These are phyloP conservation scores for Otis tarda DNA, from an alignment of 2,113 vertebrate species.

Conservation along the genomic window DNA sequence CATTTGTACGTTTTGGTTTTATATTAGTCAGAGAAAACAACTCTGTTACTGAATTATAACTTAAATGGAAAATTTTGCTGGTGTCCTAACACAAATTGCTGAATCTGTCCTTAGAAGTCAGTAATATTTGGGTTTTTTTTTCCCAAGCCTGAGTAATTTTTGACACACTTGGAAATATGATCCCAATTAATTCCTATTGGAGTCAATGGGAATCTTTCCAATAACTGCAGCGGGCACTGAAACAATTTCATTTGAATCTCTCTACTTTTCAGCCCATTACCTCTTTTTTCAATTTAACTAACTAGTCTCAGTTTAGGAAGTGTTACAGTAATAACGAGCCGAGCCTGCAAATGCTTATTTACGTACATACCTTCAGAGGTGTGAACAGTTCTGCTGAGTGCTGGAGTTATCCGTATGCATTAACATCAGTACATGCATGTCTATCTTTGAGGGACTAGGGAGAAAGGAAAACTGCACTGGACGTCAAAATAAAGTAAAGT, in stretches of 20 bases:
- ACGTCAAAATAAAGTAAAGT: background rate
- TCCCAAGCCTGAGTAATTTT: background rate
- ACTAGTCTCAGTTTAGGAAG: background rate
- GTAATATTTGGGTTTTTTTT: background rate
- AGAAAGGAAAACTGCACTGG: background rate
- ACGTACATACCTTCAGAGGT: background rate
- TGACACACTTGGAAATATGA: background rate
- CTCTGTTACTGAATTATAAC: background rate
- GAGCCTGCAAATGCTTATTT: background rate
- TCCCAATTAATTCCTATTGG: background rate
- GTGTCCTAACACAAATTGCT: background rate
- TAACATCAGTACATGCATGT: background rate
- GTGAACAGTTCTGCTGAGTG: background rate
- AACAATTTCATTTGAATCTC: background rate
- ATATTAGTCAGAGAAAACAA: background rate
- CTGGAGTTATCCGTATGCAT: background rate
- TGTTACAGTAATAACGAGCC: background rate
- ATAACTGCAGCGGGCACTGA: background rate
- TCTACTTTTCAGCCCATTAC: background rate
- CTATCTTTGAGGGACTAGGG: background rate
- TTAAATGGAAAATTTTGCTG: background rate
- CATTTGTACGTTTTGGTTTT: background rate
- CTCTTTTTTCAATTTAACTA: background rate
- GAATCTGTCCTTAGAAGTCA: background rate
- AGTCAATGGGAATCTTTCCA: background rate